Conservation (phyloP, 2,797 vertebrate genomes). For the Myotis planiceps region DNA sequence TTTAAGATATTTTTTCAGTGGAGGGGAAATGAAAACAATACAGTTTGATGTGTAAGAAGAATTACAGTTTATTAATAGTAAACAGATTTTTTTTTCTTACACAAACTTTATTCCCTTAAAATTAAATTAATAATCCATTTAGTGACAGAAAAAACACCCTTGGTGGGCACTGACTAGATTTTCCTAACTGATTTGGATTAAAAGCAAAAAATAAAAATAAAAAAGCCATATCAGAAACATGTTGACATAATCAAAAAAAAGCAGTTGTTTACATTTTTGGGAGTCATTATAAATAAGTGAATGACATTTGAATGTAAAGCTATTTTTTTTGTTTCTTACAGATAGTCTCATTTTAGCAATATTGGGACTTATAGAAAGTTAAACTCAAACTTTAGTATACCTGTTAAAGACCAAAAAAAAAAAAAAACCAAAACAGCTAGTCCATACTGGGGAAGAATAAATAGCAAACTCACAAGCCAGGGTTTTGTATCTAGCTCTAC, state of each 20-base stretch:
- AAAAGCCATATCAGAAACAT: constrained; percentile 50
- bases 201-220: constrained; percentile 54
- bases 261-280: constrained; percentile 43
- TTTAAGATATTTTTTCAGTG: constrained; percentile 55
- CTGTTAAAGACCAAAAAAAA: constrained; percentile 57
- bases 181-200: constrained; percentile 65
- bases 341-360: constrained; percentile 41
- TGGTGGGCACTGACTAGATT: not conserved
- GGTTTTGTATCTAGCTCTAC: constrained; percentile 67
- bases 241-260: constrained; percentile 65
- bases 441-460: constrained; percentile 74
- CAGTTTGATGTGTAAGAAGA: constrained; percentile 54
- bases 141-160: constrained; percentile 43
- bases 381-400: constrained; percentile 61
- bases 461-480: constrained; percentile 71
- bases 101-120: constrained; percentile 55
- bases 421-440: not conserved
- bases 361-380: constrained; percentile 49
- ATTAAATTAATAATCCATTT: constrained; percentile 63
- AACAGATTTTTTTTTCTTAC: constrained; percentile 46
- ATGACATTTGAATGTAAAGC: constrained; percentile 27
- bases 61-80: constrained; percentile 58
- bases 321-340: constrained; percentile 61
- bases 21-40: constrained; percentile 64
- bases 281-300: constrained; percentile 63